Conservation (phyloP, 2,113 vertebrate species). For the Neomonachus schauinslandi region DNA sequence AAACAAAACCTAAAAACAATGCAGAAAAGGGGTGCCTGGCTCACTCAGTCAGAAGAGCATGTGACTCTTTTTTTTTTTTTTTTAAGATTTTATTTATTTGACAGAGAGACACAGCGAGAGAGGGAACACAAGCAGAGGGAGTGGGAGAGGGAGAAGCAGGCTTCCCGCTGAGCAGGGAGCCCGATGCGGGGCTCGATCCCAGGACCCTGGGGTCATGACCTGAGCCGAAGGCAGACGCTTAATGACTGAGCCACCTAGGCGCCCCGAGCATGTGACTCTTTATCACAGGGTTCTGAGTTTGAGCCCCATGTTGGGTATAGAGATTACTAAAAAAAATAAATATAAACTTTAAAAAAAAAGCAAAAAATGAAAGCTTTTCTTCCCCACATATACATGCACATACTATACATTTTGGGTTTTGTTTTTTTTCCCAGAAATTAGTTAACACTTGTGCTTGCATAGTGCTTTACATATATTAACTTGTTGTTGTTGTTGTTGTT, state of each 20-base stretch:
- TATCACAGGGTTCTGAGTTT: neutral
- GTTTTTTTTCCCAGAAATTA: neutral
- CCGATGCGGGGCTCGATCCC: no score
- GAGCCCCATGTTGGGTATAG: neutral
- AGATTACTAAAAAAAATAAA: no score
- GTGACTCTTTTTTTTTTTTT: no score
- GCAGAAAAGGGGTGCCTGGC: neutral
- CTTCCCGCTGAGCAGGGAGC: no score
- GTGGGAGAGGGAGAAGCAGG: no score
- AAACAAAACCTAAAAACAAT: neutral
- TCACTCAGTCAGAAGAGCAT: neutral
- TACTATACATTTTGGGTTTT: neutral
- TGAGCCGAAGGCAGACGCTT: no score
- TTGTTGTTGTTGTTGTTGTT: no score
- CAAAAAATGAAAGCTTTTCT: neutral
- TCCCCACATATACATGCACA: neutral
- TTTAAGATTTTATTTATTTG: no score
- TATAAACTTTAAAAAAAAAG: neutral
- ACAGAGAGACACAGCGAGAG: no score
- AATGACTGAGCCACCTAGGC: no score
- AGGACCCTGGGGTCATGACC: no score
- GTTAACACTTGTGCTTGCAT: neutral
- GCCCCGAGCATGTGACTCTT: neutral
- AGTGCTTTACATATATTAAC: neutral
- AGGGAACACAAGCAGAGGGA: no score